Conservation (phyloP, 2,888 invertebrate genomes). For the Tetranychus piercei region DNA sequence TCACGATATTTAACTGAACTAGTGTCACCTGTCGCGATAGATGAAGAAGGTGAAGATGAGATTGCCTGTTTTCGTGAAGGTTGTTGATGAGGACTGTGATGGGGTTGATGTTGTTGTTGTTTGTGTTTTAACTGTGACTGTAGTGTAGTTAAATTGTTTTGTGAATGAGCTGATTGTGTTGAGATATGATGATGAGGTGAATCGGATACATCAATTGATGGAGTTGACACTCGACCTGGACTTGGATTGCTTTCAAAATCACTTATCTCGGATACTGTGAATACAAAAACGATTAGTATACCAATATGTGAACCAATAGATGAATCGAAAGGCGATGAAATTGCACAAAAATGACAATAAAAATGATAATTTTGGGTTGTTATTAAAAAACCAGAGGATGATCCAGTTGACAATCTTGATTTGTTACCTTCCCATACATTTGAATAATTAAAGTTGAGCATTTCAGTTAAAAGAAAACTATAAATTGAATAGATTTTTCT, state of each 20-base stretch:
- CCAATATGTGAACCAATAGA: neutral
- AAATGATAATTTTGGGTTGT: neutral
- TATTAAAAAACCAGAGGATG: neutral
- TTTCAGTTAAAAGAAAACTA: no score
- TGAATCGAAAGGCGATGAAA: neutral
- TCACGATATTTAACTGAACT: neutral
- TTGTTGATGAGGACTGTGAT: neutral
- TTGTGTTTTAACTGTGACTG: neutral
- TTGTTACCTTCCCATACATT: no score
- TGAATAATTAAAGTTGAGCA: no score
- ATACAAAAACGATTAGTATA: neutral
- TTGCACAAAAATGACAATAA: neutral
- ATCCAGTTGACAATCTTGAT: no score
- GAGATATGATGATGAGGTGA: neutral
- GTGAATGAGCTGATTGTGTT: neutral
- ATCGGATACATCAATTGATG: neutral
- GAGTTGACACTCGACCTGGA: neutral
- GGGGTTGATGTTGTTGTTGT: neutral
- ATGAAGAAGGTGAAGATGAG: neutral
- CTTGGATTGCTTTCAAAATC: neutral
- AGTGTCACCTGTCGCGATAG: neutral
- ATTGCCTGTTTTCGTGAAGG: neutral
- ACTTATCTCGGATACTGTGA: neutral
- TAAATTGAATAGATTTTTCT: no score
- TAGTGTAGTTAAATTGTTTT: neutral